Percentiles rank a stretch among this genome's conserved stretches.
phyloP scores from a whole-genome alignment of 2,888 invertebrate genomes.

The Rotaria socialis region DNA sequence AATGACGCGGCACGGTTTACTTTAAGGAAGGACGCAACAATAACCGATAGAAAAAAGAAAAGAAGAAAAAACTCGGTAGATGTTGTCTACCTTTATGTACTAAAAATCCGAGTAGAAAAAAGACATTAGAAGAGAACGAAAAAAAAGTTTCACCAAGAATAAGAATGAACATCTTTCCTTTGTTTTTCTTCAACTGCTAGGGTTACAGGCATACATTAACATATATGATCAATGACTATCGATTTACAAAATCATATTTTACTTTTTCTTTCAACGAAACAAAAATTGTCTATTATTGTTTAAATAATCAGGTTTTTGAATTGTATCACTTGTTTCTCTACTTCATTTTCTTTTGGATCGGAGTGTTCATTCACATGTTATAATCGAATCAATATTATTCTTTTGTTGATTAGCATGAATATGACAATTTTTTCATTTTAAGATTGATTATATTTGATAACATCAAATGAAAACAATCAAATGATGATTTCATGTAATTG shows the following conservation, averaged over 20 bases:
- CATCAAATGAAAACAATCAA: no score
- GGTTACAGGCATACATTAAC: not conserved
- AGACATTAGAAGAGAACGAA: not conserved
- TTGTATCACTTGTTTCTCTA: no score
- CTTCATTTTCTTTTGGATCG: not conserved
- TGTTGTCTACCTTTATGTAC: not conserved
- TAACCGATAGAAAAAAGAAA: not conserved
- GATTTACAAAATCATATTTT: not conserved
- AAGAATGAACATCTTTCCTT: not conserved
- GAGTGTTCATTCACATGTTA: not conserved
- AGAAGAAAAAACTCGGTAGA: not conserved
- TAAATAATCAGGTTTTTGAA: no score
- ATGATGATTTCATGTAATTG: no score
- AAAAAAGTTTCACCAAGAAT: not conserved
- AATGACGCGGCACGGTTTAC: not conserved
- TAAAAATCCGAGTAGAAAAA: not conserved
- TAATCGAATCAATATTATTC: not conserved
- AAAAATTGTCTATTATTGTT: not conserved
- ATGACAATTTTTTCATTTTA: not conserved
- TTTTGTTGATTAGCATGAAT: not conserved
- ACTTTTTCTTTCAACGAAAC: not conserved
- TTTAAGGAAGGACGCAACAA: conserved; percentile 5
- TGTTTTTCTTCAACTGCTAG: not conserved
- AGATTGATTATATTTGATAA: not conserved
- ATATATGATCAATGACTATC: not conserved